Conservation (phyloP, 2,888 invertebrate genomes). For the Endotricha flammealis region DNA sequence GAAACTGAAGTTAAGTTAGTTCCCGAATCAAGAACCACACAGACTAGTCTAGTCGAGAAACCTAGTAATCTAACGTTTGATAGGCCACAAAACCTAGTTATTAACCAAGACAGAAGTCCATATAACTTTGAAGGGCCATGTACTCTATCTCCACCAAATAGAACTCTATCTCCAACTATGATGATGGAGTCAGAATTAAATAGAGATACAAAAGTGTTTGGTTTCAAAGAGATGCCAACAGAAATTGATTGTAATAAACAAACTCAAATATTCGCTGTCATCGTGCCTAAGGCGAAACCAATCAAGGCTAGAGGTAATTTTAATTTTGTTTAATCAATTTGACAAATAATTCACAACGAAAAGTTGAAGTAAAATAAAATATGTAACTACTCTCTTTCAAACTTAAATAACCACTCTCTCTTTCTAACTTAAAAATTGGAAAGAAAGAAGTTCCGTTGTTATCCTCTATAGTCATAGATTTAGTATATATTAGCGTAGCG, state of each 20-base stretch:
- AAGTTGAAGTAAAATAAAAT: too few relatives aligned
- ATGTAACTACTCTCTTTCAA: too few relatives aligned
- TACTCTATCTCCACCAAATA: slow-evolving; percentile 66
- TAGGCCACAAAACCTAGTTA: slow-evolving; percentile 50
- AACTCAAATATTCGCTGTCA: slow-evolving; percentile 68
- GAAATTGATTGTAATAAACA: slow-evolving; percentile 39
- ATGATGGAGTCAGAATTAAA: slow-evolving; percentile 52
- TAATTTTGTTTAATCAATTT: too few relatives aligned
- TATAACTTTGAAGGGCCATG: slow-evolving; percentile 61
- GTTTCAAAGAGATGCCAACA: slow-evolving; percentile 60
- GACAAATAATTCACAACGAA: too few relatives aligned
- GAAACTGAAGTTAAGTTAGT: slow-evolving; percentile 79
- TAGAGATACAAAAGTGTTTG: slow-evolving; percentile 63
- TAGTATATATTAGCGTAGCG: too few relatives aligned
- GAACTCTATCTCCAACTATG: slow-evolving; percentile 66
- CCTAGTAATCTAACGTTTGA: slow-evolving; percentile 43
- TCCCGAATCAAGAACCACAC: slow-evolving; percentile 37
- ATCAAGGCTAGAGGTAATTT: too few relatives aligned
- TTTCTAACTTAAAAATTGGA: too few relatives aligned
- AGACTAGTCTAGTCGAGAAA: slow-evolving; percentile 56
- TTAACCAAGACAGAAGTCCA: slow-evolving; percentile 40
- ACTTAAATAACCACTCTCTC: too few relatives aligned
- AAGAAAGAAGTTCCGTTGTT: too few relatives aligned
- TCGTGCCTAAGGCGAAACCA: slow-evolving; percentile 66
- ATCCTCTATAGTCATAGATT: too few relatives aligned